phyloP scores from a whole-genome alignment of 1,140 invertebrate species.

The Nymphalis io region DNA sequence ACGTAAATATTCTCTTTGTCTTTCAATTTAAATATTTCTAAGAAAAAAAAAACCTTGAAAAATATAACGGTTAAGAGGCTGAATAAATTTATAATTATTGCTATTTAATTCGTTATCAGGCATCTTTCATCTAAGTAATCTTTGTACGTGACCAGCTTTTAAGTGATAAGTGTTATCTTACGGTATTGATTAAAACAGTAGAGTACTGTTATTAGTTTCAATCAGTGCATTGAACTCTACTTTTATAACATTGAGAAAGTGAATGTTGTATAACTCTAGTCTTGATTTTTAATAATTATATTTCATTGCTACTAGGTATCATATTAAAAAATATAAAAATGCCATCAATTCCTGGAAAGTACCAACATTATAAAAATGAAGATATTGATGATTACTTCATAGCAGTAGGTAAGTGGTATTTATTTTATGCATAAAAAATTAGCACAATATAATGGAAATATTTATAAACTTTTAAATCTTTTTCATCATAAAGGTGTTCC shows the following conservation, averaged over 20 bases:
- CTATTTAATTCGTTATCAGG: constrained; percentile 2
- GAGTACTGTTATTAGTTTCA: constrained; percentile 5
- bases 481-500: constrained; percentile 72
- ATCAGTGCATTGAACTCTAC: neutral
- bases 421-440: constrained; percentile 23
- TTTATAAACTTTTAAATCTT: neutral
- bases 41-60: neutral
- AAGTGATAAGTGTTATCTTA: constrained; percentile 32
- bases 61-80: no score
- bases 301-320: neutral
- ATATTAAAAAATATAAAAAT: constrained; percentile 51
- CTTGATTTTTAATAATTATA: no score
- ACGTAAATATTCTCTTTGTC: no score
- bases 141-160: constrained; percentile 32
- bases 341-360: constrained; percentile 81
- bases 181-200: constrained; percentile 7
- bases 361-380: constrained; percentile 83
- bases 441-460: neutral
- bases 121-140: constrained; percentile 16
- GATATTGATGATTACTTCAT: constrained; percentile 84
- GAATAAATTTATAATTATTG: no score
- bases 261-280: no score
- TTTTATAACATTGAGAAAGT: neutral
- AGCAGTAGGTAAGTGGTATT: constrained; percentile 79
- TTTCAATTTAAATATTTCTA: neutral